Percentiles rank a stretch among this genome's conserved stretches.
Conservation (phyloP, 2,888 invertebrate genomes). For the Chrysolina haemoptera region DNA sequence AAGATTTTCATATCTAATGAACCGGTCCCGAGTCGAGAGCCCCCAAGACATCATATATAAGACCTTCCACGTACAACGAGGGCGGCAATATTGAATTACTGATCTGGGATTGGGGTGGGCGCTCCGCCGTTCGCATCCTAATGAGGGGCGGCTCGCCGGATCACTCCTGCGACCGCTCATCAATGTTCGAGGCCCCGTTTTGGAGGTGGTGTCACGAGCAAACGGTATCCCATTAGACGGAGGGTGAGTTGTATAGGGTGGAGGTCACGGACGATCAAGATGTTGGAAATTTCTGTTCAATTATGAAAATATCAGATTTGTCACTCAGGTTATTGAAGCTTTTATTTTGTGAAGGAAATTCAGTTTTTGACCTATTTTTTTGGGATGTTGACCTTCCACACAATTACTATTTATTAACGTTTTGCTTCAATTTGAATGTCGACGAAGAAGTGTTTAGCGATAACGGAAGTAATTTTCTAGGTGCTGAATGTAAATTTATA, state of each 20-base stretch:
- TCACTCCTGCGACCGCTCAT: conserved; percentile 16
- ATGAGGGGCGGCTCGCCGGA: background rate
- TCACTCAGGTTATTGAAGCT: too few relatives aligned
- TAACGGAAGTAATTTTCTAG: too few relatives aligned
- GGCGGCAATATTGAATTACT: conserved; percentile 7
- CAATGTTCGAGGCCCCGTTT: background rate
- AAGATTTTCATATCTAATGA: conserved; percentile 9
- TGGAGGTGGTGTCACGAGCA: background rate
- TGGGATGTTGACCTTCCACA: too few relatives aligned
- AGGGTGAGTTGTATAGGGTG: background rate
- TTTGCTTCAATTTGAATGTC: too few relatives aligned
- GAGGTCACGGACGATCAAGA: background rate
- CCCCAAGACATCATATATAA: conserved; percentile 3
- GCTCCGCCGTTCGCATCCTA: background rate
- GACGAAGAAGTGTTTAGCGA: too few relatives aligned
- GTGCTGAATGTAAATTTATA: too few relatives aligned
- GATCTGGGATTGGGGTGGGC: background rate
- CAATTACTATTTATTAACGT: too few relatives aligned
- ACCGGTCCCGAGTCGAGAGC: conserved; percentile 7
- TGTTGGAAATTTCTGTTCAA: background rate
- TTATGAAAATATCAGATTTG: too few relatives aligned
- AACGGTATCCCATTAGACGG: background rate
- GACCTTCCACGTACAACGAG: background rate
- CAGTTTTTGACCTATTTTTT: too few relatives aligned
- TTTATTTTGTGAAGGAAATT: too few relatives aligned